Evolutionary conservation across 1,140 invertebrate species (phyloP), one percentile per base, ranked within the genome.

Genomic region (Ips nitidus): DNA sequence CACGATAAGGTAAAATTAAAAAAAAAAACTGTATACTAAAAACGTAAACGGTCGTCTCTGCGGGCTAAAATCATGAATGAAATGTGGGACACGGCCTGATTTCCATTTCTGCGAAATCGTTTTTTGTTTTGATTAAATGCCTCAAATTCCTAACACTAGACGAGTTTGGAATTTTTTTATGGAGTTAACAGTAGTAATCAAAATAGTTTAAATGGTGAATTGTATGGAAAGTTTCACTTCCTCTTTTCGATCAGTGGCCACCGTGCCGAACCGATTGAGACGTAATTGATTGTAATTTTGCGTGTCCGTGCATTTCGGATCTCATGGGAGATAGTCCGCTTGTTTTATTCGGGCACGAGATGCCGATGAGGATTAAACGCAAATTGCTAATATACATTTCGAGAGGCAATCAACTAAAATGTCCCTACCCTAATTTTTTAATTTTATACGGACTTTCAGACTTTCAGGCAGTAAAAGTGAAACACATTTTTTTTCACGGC

Each of bases 261-360:
- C 58, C 64, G 43, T 66, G 64, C 64, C 64, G 64, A 66, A 58
- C 40, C 53, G 64, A 66, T 66, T 66, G 64, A 66, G 64, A 66
- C 64, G 43, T 66, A 66, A 66, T 66, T 66, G 64, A 66, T 58
- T 45, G 55, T 66, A 66, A 66, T 66, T 66, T 66, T 66, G 64
- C 64, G 64, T 66, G 64, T 37, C 53, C n/a, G 55, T 45, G 40
- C 56, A 22, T 22, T 45, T 58, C 38, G 41, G 64, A 66, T 66
- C 64, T 57, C 50, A 58, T 39, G 41, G 64, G 42, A 66, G 64
- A 66, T 66, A 58, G 50, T 37, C 7, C 41, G 45, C 4, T 57
- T 47, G 50, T 66, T 58, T 57, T 47, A 58, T 56, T 66, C 58
- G 53, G 55, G 53, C 64, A 66, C 58, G 42, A 66, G 42, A 66